Conservation (phyloP, 2,113 vertebrate genomes). For the Pelusios castaneus region DNA sequence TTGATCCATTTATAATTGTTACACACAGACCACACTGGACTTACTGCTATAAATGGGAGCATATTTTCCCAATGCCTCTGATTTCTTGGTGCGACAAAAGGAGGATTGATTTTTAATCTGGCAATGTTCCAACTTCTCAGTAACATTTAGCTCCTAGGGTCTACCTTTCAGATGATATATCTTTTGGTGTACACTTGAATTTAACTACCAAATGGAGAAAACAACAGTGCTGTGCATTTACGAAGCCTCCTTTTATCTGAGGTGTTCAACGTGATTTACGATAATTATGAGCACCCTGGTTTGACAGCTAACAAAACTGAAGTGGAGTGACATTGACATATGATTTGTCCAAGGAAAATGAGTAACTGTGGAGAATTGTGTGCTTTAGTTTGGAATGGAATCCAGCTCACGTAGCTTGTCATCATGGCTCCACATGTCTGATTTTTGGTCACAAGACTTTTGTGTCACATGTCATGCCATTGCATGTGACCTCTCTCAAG, state of each 20-base stretch:
- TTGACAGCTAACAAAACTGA: not conserved
- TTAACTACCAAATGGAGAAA: not conserved
- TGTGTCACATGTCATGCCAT: not conserved
- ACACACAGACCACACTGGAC: not conserved
- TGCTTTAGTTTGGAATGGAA: not conserved
- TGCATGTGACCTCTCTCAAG: not conserved
- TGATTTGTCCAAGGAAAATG: not conserved
- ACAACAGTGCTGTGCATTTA: too few species aligned
- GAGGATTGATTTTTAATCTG: not conserved
- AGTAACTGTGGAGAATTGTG: too few species aligned
- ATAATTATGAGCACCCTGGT: not conserved
- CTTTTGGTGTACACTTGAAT: not conserved
- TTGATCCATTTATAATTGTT: not conserved
- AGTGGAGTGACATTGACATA: not conserved
- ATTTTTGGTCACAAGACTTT: not conserved
- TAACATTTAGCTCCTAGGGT: not conserved
- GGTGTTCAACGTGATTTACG: not conserved
- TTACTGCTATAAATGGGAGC: not conserved
- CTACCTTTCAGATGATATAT: not conserved
- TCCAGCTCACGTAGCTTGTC: not conserved
- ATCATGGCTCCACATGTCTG: not conserved
- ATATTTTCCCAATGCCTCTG: not conserved
- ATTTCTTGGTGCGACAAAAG: not conserved
- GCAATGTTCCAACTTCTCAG: not conserved
- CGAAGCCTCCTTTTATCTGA: not conserved